Percentiles rank a stretch among this genome's conserved stretches.
These are phyloP conservation scores for Papilio dardanus DNA, from an alignment of 1,140 invertebrate species.

Conservation along the genomic window DNA sequence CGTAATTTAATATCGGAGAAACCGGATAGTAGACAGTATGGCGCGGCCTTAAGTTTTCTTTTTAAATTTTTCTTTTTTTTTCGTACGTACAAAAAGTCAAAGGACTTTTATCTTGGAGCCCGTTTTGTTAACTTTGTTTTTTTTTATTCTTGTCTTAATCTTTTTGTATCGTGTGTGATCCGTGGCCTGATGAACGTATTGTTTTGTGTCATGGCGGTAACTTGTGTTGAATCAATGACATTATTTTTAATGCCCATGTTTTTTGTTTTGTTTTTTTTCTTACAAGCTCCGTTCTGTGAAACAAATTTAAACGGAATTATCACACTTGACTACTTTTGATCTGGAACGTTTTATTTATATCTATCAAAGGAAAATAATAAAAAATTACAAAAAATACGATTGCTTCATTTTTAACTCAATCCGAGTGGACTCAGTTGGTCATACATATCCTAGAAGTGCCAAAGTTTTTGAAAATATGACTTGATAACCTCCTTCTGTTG, in stretches of 20 bases:
- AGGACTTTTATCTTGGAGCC: conserved; percentile 72
- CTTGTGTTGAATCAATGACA: conserved; percentile 54
- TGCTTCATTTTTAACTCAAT: background rate
- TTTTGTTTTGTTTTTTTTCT: conserved; percentile 23
- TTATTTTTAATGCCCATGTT: conserved; percentile 37
- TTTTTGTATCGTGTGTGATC: conserved; percentile 78
- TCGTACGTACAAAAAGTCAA: conserved; percentile 62
- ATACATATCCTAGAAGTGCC: no score
- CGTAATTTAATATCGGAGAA: conserved; percentile 77
- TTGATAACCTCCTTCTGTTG: no score
- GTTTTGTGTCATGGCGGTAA: conserved; percentile 72
- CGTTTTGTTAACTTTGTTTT: conserved; percentile 59
- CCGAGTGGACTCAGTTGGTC: no score
- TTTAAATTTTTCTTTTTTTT: conserved; percentile 72
- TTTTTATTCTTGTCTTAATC: conserved; percentile 35
- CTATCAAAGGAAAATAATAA: background rate
- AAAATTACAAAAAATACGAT: no score
- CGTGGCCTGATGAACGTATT: conserved; percentile 69
- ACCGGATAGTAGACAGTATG: conserved; percentile 81
- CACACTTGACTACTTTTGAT: background rate
- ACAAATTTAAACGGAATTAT: background rate
- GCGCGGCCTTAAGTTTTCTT: conserved; percentile 77
- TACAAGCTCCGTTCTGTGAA: background rate
- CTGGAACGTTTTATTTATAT: background rate
- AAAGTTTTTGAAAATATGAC: no score